Evolutionary conservation across 2,797 vertebrate species (phyloP).

Genomic region (Sebastes dallii): DNA sequence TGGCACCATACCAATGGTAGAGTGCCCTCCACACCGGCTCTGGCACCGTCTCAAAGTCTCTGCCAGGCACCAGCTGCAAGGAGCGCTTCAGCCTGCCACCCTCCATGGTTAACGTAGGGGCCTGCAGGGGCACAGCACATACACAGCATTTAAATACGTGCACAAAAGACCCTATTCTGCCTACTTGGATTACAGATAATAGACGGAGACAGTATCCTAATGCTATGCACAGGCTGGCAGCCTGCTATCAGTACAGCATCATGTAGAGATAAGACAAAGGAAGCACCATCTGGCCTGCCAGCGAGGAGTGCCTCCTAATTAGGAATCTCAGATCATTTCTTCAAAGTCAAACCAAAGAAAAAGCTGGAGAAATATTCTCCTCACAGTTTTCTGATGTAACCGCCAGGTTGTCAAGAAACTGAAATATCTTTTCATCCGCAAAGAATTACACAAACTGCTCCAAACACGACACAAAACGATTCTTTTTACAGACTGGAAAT

Average conservation of each 20-base stretch:
- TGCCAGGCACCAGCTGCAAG: slow-evolving; percentile 83
- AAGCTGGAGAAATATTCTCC: not conserved
- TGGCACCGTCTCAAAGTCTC: slow-evolving; percentile 94
- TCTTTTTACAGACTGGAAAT: not conserved
- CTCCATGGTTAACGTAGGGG: slow-evolving; percentile 94
- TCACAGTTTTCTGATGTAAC: not conserved
- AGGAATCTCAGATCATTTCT: slow-evolving; percentile 3
- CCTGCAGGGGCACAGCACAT: slow-evolving; percentile 76
- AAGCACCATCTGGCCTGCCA: slow-evolving; percentile 34
- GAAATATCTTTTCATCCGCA: not conserved
- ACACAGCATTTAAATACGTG: not conserved
- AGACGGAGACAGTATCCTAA: slow-evolving; percentile 30
- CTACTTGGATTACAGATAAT: slow-evolving; percentile 41
- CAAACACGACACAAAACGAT: not conserved
- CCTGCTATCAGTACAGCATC: slow-evolving; percentile 16
- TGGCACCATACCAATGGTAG: slow-evolving; percentile 99
- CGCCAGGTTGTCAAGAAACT: not conserved
- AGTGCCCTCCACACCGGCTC: slow-evolving; percentile 98
- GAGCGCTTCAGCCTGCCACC: slow-evolving; percentile 92
- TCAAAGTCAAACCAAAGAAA: not conserved
- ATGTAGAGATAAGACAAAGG: slow-evolving; percentile 43
- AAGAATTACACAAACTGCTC: not conserved
- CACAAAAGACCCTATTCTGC: slow-evolving; percentile 21
- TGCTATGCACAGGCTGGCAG: not conserved
- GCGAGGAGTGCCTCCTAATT: not conserved